A percentile compares a stretch with the other conserved stretches of the same genome.
Conservation (phyloP, 2,888 invertebrate genomes). For the Chironomus riparius region DNA sequence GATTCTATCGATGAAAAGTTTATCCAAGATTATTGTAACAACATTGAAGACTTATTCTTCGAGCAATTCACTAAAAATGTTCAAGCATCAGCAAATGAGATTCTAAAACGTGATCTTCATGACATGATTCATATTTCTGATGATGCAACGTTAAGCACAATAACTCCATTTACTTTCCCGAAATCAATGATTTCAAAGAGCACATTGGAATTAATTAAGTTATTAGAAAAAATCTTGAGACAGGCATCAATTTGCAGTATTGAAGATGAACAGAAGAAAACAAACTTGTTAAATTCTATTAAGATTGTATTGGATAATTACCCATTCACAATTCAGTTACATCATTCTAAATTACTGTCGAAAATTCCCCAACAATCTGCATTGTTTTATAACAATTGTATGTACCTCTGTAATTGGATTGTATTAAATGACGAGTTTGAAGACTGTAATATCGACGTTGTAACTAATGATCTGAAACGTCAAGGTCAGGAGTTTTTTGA, state of each 20-base stretch:
- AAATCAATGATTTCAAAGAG: conserved; percentile 42
- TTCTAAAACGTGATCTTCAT: conserved; percentile 76
- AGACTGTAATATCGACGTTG: conserved; percentile 51
- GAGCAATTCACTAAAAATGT: conserved; percentile 66
- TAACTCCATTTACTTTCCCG: conserved; percentile 38
- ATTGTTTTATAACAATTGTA: conserved; percentile 84
- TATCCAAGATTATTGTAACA: conserved; percentile 55
- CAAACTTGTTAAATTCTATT: conserved; percentile 55
- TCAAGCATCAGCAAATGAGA: conserved; percentile 54
- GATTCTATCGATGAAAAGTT: conserved; percentile 41
- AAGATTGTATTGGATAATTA: conserved; percentile 69
- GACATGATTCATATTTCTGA: conserved; percentile 53
- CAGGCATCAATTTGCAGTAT: conserved; percentile 31
- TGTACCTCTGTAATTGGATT: conserved; percentile 74
- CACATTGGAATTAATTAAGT: conserved; percentile 39
- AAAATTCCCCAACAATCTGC: conserved; percentile 82
- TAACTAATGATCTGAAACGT: conserved; percentile 56
- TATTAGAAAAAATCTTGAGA: conserved; percentile 38
- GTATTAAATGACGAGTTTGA: conserved; percentile 49
- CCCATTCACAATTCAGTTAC: conserved; percentile 64
- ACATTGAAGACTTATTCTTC: conserved; percentile 67
- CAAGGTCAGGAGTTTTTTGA: conserved; percentile 62
- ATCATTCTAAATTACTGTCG: conserved; percentile 69
- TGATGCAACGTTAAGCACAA: conserved; percentile 32
- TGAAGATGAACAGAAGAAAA: conserved; percentile 45